A percentile compares a stretch with the other conserved stretches of the same genome.
Evolutionary conservation across 2,888 invertebrate genomes (phyloP).

Genomic region (Nomada fabriciana): DNA sequence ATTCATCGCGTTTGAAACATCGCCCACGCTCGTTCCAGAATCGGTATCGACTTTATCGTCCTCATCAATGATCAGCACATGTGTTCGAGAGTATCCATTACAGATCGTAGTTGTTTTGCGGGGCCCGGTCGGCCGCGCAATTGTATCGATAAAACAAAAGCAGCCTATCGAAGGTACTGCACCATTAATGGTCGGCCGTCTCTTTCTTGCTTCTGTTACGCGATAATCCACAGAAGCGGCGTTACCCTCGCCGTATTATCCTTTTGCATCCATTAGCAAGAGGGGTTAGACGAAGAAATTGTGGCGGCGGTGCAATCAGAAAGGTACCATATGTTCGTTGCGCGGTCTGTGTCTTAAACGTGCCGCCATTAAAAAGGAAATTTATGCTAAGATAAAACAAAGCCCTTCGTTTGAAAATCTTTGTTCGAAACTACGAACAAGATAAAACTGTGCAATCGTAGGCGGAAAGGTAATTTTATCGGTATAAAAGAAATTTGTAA

Average conservation of each 20-base stretch:
- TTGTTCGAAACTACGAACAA: background rate
- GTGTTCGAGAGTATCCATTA: slow-evolving; percentile 67
- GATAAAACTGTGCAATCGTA: background rate
- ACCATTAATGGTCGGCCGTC: slow-evolving; percentile 70
- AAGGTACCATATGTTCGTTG: slow-evolving; percentile 56
- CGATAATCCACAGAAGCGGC: slow-evolving; percentile 68
- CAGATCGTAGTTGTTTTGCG: slow-evolving; percentile 57
- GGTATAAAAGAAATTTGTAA: background rate
- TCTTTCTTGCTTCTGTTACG: slow-evolving; percentile 71
- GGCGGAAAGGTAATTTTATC: background rate
- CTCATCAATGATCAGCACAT: slow-evolving; percentile 66
- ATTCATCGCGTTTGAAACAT: slow-evolving; percentile 22
- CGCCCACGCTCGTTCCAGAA: slow-evolving; percentile 53
- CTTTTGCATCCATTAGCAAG: slow-evolving; percentile 70
- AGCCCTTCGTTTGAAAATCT: slow-evolving; percentile 47
- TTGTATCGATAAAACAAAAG: slow-evolving; percentile 75
- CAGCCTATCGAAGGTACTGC: slow-evolving; percentile 65
- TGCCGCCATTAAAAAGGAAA: slow-evolving; percentile 44
- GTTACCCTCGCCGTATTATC: slow-evolving; percentile 59
- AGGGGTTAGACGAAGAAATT: slow-evolving; percentile 68
- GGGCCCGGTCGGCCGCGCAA: slow-evolving; percentile 59
- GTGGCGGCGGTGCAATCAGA: slow-evolving; percentile 63
- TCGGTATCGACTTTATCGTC: slow-evolving; percentile 69
- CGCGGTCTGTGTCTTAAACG: slow-evolving; percentile 3
- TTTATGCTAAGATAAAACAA: slow-evolving; percentile 65